Percentiles rank a stretch among this genome's conserved stretches.
phyloP scores from a whole-genome alignment of 2,888 invertebrate genomes.

The Pedicia rivosa region DNA sequence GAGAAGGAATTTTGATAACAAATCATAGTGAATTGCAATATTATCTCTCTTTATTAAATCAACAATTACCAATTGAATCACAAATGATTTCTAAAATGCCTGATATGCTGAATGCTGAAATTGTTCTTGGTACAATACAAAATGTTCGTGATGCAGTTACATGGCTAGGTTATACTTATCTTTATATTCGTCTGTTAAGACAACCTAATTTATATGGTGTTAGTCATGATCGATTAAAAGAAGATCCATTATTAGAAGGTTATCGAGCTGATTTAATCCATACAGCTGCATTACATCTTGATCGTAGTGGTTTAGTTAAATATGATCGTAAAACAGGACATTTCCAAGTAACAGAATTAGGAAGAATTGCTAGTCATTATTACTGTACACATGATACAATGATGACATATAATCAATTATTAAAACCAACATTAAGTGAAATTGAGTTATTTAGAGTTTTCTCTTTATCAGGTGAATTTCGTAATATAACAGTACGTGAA shows the following conservation, averaged over 20 bases:
- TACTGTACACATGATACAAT: slow-evolving; percentile 97
- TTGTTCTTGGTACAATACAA: slow-evolving; percentile 84
- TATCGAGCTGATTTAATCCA: slow-evolving; percentile 90
- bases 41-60: slow-evolving; percentile 92
- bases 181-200: slow-evolving; percentile 89
- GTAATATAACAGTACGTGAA: slow-evolving; percentile 78
- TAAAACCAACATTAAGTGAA: slow-evolving; percentile 93
- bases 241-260: slow-evolving; percentile 73
- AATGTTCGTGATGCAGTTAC: slow-evolving; percentile 77
- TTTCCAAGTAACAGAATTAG: slow-evolving; percentile 79
- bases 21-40: slow-evolving; percentile 98
- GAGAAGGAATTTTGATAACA: slow-evolving; percentile 91
- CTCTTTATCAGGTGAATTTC: slow-evolving; percentile 93
- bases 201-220: slow-evolving; percentile 84
- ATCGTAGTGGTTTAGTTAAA: slow-evolving; percentile 86
- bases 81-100: slow-evolving; percentile 86
- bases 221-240: slow-evolving; percentile 56
- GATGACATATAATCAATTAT: slow-evolving; percentile 86
- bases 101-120: slow-evolving; percentile 95
- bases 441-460: slow-evolving; percentile 98
- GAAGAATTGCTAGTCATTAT: slow-evolving; percentile 95
- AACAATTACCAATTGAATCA: slow-evolving; percentile 95
- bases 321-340: slow-evolving; percentile 92
- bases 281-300: slow-evolving; percentile 79
- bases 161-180: slow-evolving; percentile 92